A percentile compares a stretch with the other conserved stretches of the same genome.
phyloP scores from a whole-genome alignment of 2,888 invertebrate genomes.

The Drosophila paramelanica region DNA sequence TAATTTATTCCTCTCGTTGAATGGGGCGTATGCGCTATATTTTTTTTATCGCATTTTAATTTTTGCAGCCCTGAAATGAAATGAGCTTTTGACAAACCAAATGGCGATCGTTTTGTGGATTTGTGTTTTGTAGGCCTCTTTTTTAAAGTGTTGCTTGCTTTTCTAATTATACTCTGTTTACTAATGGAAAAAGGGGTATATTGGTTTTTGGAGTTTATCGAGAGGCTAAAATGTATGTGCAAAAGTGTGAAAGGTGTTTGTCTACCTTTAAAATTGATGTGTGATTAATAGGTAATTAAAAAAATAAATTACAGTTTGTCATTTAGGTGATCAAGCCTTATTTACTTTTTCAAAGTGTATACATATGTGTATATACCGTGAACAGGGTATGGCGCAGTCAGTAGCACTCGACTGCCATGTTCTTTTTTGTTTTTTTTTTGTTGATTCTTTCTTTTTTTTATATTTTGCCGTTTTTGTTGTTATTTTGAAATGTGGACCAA shows the following conservation, averaged over 20 bases:
- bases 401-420: neutral
- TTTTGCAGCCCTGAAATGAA: constrained; percentile 11
- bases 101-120: neutral
- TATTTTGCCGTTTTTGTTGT: constrained; percentile 9
- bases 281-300: too few species aligned
- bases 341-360: too few species aligned
- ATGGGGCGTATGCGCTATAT: constrained; percentile 44
- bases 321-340: too few species aligned
- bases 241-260: too few species aligned
- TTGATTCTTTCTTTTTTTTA: constrained; percentile 4
- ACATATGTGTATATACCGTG: too few species aligned
- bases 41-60: constrained; percentile 8
- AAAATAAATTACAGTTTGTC: too few species aligned
- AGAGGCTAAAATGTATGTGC: neutral
- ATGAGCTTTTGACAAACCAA: neutral
- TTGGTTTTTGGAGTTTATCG: neutral
- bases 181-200: neutral
- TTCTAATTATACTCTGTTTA: neutral
- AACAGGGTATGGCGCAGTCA: neutral
- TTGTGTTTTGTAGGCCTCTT: constrained; percentile 1
- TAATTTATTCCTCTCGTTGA: constrained; percentile 11
- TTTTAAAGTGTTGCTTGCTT: constrained; percentile 1
- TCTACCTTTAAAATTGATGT: too few species aligned
- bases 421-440: neutral
- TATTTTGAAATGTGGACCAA: constrained; percentile 67